Conservation (phyloP, 2,797 vertebrate species). For the Pangasius larnaudii region DNA sequence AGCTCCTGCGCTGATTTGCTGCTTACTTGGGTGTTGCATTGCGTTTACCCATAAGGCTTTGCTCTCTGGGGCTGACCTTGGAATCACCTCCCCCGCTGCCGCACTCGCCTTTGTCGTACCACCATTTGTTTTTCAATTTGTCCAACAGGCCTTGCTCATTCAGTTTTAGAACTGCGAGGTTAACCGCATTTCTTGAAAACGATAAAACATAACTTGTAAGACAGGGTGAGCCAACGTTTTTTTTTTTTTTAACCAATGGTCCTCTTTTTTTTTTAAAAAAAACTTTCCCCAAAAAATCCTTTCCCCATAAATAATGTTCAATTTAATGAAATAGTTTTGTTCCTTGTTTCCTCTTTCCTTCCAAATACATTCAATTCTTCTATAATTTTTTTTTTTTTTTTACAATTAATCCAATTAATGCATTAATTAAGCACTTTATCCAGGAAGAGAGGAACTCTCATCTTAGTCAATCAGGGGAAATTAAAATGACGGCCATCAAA, state of each 20-base stretch:
- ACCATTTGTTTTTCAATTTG: conserved; percentile 99
- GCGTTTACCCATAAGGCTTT: conserved; percentile 99
- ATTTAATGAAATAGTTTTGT: conserved; percentile 16
- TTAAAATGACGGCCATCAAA: conserved; percentile 49
- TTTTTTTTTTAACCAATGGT: conserved; percentile 71
- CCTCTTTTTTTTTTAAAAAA: conserved; percentile 60
- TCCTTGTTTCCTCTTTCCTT: conserved; percentile 45
- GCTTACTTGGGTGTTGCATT: conserved; percentile 96
- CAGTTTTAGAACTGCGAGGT: conserved; percentile 99
- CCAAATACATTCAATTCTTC: not conserved
- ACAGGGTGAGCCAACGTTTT: conserved; percentile 93
- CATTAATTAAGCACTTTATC: conserved; percentile 49
- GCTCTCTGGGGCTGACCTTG: conserved; percentile 99
- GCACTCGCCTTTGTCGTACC: conserved; percentile 99
- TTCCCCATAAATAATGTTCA: conserved; percentile 6
- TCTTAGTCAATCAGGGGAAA: conserved; percentile 59
- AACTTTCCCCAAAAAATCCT: not conserved
- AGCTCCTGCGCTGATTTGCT: conserved; percentile 90
- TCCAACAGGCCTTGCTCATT: conserved; percentile 99
- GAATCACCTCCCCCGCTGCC: conserved; percentile 99
- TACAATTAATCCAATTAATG: not conserved
- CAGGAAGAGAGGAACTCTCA: conserved; percentile 48
- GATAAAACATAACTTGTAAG: conserved; percentile 99
- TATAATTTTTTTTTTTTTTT: not conserved
- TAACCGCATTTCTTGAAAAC: conserved; percentile 99